These are phyloP conservation scores for Drosophila mayaguana DNA, from an alignment of 2,888 invertebrate genomes.

Conservation along the genomic window DNA sequence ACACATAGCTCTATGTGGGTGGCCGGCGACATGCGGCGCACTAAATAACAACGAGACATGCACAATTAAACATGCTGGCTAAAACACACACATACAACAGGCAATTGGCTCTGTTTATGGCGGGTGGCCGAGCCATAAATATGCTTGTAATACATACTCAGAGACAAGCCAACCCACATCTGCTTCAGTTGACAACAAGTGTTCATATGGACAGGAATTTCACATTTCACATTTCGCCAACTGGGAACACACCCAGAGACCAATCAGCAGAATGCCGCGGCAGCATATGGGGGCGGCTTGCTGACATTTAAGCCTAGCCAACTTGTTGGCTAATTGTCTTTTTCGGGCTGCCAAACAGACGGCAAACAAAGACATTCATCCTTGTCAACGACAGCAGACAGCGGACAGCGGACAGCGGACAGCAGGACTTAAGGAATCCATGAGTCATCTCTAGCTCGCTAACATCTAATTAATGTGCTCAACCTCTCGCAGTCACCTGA, in stretches of 20 bases:
- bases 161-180: background rate
- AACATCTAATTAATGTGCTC: conserved; percentile 60
- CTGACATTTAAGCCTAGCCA: conserved; percentile 50
- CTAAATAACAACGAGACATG: conserved; percentile 70
- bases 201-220: conserved; percentile 61
- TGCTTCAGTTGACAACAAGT: conserved; percentile 55
- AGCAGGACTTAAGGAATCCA: conserved; percentile 19
- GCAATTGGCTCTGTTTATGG: conserved; percentile 45
- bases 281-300: conserved; percentile 5
- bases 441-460: conserved; percentile 40
- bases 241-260: conserved; percentile 33
- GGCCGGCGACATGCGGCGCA: conserved; percentile 37
- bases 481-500: conserved; percentile 22
- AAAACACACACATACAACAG: conserved; percentile 55
- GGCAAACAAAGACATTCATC: conserved; percentile 57
- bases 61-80: conserved; percentile 70
- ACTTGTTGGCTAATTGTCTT: conserved; percentile 60
- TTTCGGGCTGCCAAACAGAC: conserved; percentile 43
- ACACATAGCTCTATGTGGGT: conserved; percentile 11
- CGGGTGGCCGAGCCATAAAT: conserved; percentile 37
- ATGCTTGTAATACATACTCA: conserved; percentile 29
- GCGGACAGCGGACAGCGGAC: background rate
- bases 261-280: background rate
- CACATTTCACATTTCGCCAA: conserved; percentile 27
- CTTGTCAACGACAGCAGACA: conserved; percentile 49